Evolutionary conservation across 2,797 vertebrate species (phyloP), one percentile per base, ranked within the genome.

Genomic region (Mormyrops boulengeri): DNA sequence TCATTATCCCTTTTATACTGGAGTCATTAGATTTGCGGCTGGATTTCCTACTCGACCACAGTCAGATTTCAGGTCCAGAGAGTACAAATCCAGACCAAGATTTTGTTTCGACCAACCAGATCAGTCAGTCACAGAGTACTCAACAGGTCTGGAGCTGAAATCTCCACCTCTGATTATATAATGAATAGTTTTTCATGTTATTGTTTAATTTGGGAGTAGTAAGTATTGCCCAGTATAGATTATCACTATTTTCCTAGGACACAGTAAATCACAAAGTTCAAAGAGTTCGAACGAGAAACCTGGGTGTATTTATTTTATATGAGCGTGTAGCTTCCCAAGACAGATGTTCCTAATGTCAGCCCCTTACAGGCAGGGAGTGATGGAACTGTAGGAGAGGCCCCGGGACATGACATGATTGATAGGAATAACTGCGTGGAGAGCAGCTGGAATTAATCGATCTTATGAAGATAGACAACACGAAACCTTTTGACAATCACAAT

Each of bases 391-490:
- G 3, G 60, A 89, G 89, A 80, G 57, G 53, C 91, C 60, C 55
- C 89, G 85, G 69, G 89, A 88, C 11, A 89, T 87, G 89, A 44
- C 2, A 38, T 91, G 91, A 93, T 89, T 91, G 89, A 92, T 90
- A 87, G 88, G 52, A 85, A 88, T 82, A 66, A 88, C 86, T 89
- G 89, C 57, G 26, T 88, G 89, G 82, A 66, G 69, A 87, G 88
- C 30, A 34, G 84, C 49, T 8, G 84, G 89, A 91, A 92, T 55
- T 84, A 90, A 90, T 90, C 89, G 34, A 89, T 89, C 85, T 87
- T 38, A 44, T 50, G 62, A 73, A 85, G 85, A 89, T 38, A 44
- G 89, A 77, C 82, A 52, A 26, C 6, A 47, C 14, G 50, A 85
- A 85, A 60, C 38, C 30, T 44, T 62, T 30, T 49, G 80, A 69